Evolutionary conservation across 2,113 vertebrate genomes (phyloP).

Genomic region (Eolophus roseicapilla): DNA sequence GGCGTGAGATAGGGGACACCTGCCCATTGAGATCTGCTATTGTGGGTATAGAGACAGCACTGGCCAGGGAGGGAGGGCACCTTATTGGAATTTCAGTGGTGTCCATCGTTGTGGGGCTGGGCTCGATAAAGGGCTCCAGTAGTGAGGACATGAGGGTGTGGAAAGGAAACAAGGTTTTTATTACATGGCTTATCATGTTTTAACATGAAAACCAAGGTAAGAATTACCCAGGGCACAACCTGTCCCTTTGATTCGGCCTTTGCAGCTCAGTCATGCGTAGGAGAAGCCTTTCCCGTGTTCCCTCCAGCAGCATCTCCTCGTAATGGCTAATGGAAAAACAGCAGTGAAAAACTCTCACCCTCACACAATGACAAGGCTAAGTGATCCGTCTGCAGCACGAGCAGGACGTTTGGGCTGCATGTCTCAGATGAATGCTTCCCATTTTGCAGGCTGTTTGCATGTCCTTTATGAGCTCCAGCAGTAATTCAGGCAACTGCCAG

Average conservation of each 20-base stretch:
- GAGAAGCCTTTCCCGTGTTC: not conserved
- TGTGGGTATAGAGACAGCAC: rapidly evolving
- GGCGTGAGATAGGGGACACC: rapidly evolving
- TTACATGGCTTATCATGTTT: not conserved
- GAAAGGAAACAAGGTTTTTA: not conserved
- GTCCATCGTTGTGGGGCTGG: rapidly evolving
- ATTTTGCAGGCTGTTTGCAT: not conserved
- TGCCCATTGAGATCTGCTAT: rapidly evolving
- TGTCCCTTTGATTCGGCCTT: not conserved
- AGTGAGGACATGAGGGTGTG: rapidly evolving
- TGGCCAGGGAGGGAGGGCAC: rapidly evolving
- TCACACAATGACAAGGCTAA: not conserved
- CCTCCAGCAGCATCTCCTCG: not conserved
- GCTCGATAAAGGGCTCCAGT: rapidly evolving
- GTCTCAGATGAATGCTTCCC: not conserved
- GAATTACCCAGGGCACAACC: not conserved
- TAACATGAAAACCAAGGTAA: not conserved
- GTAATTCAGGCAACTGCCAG: not conserved
- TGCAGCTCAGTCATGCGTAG: not conserved
- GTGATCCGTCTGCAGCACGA: not conserved
- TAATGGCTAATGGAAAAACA: not conserved
- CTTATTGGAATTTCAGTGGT: rapidly evolving
- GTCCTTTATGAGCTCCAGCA: not conserved
- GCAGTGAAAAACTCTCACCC: not conserved
- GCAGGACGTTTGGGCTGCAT: not conserved